A percentile compares a stretch with the other conserved stretches of the same genome.
phyloP scores from a whole-genome alignment of 2,797 vertebrate genomes.

The Octomys mimax region DNA sequence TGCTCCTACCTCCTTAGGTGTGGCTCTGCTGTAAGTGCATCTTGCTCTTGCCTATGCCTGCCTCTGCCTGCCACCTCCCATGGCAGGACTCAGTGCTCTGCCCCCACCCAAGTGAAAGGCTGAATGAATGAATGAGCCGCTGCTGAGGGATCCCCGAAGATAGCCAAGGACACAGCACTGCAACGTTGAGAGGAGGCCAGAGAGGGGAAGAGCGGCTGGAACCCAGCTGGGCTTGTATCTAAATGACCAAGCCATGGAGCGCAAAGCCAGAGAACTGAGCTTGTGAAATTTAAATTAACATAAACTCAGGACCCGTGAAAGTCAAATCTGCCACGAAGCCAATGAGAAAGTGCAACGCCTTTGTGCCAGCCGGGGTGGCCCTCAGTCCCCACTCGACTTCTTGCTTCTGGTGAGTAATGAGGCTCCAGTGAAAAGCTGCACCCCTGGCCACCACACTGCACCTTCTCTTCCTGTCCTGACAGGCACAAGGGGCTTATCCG shows the following conservation, averaged over 20 bases:
- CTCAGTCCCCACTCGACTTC: neutral
- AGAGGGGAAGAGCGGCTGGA: neutral
- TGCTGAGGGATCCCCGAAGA: neutral
- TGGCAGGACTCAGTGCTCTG: neutral
- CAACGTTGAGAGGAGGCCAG: accelerated
- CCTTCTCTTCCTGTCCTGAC: neutral
- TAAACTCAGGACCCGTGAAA: neutral
- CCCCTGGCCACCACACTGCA: neutral
- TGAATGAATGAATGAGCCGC: neutral
- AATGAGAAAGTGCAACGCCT: neutral
- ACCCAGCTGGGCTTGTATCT: neutral
- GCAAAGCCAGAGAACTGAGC: neutral
- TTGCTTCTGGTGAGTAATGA: neutral
- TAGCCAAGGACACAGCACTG: neutral
- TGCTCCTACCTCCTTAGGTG: accelerated
- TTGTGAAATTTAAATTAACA: neutral
- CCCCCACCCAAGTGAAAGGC: neutral
- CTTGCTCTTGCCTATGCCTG: neutral
- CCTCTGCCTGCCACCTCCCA: neutral
- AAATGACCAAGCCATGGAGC: neutral
- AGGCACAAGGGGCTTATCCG: neutral
- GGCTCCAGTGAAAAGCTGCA: neutral
- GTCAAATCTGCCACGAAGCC: neutral
- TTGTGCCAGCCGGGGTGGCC: slow-evolving; percentile 46
- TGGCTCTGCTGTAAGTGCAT: too few species aligned